Evolutionary conservation across 2,113 vertebrate species (phyloP).

Genomic region (Lophochroa leadbeateri): DNA sequence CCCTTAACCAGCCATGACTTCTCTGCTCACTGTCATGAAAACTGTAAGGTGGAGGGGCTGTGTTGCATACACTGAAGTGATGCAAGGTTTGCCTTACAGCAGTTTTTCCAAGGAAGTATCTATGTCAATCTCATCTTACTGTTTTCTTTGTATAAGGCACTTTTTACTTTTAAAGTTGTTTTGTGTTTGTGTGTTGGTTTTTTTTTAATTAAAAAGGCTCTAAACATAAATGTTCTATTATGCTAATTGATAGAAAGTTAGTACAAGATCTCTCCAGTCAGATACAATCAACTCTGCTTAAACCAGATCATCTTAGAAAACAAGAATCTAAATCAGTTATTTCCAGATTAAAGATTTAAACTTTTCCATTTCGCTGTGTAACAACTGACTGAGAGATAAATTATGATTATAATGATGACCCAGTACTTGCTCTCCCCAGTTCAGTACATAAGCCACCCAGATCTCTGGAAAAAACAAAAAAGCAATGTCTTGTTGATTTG

Average conservation of each 20-base stretch:
- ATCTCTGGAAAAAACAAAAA: neutral
- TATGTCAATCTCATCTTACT: neutral
- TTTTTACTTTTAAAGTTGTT: neutral
- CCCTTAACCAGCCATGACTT: neutral
- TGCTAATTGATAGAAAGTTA: neutral
- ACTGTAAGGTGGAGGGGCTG: neutral
- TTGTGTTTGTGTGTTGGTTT: neutral
- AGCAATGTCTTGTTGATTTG: neutral
- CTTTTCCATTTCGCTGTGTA: neutral
- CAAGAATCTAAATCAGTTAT: neutral
- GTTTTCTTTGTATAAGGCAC: neutral
- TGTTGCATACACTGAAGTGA: rapidly evolving
- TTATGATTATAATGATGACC: rapidly evolving
- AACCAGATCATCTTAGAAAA: neutral
- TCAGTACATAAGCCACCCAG: neutral
- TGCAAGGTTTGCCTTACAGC: neutral
- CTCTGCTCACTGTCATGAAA: neutral
- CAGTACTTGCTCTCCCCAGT: neutral
- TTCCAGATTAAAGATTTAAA: neutral
- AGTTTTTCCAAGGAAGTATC: neutral
- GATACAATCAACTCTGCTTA: neutral
- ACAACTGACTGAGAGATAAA: neutral
- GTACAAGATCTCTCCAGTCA: neutral
- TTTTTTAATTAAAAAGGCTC: neutral
- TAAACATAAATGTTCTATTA: neutral